Base-by-base conservation (phyloP, 2,797 vertebrate genomes). In the Fringilla coelebs region DNA sequence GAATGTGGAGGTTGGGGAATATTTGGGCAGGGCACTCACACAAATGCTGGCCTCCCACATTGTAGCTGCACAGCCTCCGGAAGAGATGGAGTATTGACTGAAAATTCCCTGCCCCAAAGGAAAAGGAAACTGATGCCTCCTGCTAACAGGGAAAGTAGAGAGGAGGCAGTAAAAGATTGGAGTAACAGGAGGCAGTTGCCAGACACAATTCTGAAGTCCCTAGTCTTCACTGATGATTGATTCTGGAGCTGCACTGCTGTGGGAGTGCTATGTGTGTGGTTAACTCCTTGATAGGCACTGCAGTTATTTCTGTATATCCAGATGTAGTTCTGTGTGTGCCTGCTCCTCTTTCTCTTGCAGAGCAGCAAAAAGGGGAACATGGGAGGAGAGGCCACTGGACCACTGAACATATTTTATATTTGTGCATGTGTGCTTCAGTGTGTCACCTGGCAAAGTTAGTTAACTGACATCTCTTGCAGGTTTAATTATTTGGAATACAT, bases 291-390 rank as follows among this genome's bases (percentile, higher is more conserved):
- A 13, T 17, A n/a, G 61, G 25, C n/a, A 36, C 15, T 43, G 68
- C 32, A 21, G 7, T 49, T 49, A 32, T 36, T 41, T 60, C 48
- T 77, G 34, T 40, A 15, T 26, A 17, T 36, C 46, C 34, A 40
- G 17, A 22, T 15, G 24, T 26, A 18, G 34, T 21, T 65, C 9
- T 14, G 4, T 4, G 24, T 2, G 0, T 8, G 2, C 2, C 11
- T 66, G 20, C 6, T 34, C 15, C 38, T 52, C 62, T 45, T 75
- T n/a, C 10, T 62, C 26, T 49, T 87, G 32, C 24, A 57, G 24
- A 85, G 21, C 26, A 66, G 12, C 28, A 34, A 71, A 28, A 73
- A 85, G 17, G 6, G 9, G 38, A 70, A 7, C 1, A 7, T 10
- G 13, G 24, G 14, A 91, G 18, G 11, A 79, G 51, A 63, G n/a